Base-by-base conservation (phyloP, 2,797 vertebrate genomes). In the Lophius americanus region DNA sequence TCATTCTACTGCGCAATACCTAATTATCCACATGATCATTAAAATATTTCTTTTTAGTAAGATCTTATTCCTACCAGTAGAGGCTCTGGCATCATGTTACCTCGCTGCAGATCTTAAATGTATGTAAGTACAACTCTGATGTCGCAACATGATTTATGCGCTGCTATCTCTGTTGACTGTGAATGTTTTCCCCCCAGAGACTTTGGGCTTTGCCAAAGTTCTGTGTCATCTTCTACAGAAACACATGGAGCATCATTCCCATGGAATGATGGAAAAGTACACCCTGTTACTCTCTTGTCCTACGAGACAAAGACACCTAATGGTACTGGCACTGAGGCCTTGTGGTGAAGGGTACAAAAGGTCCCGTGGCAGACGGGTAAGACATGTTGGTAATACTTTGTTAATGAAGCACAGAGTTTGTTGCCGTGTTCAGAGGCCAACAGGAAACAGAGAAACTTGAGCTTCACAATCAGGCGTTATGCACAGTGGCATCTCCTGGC, bases 321-420 rank as follows among this genome's bases (percentile, higher is more conserved):
- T 73, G 48, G 61, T 48, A 23, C 63, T 85, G 79, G 73, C 77
- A 64, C 37, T 0, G 0, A 37, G 32, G 38, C 44, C 47, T 5
- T 59, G 76, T 74, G 85, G 79, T 68, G 41, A 53, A 67, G 32
- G 77, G 71, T 85, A 73, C 72, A 69, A 84, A 87, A 85, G 78
- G 60, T 37, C 77, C 60, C 73, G 75, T 72, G 72, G 67, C 32
- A 62, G 59, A 51, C 46, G 36, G 69, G 60, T 62, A 67, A 77
- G 73, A 76, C 7, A 0, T 33, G 63, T 33, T 36, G 48, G 60
- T n/a, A 60, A 12, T 35, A 33, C 1, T 1, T 44, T 48, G 67
- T 70, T 56, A 49, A 48, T 41, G 6, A 60, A 35, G 32, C 39
- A 49, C 7, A 11, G 23, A n/a, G 41, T 46, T 12, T 57, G 67